Evolutionary conservation across 2,113 vertebrate genomes (phyloP), one percentile per base, ranked within the genome.

Genomic region (Craseonycteris thonglongyai): DNA sequence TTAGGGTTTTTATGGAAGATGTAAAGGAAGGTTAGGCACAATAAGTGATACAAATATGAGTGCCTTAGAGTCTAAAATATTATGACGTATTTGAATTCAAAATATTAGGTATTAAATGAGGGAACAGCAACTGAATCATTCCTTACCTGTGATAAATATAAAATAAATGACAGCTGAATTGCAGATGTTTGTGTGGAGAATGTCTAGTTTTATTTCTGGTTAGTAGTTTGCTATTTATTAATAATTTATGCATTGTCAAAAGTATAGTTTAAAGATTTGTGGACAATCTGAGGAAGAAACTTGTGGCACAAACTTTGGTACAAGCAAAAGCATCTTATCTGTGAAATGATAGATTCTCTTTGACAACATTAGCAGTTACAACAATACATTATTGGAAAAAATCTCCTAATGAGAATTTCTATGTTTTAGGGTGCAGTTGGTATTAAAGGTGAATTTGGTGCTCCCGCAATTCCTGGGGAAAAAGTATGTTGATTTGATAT

Each of bases 391-490:
- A 87, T 96, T 71, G 21, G 6, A 92, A 80, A 88, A n/a, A 76
- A 58, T 18, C 28, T 74, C 9, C 69, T 49, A 81, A 81, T 65
- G 22, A 85, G 21, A 6, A 59, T 42, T 93, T 95, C 71, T 97
- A 54, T 97, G 24, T 75, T 97, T 84, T 88, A 98, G 98, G 97
- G 97, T 82, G 79, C 95, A 96, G 98, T 98, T 98, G 98, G 98
- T 16, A 74, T 93, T 6, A 96, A 97, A 95, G 98, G 98, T 93
- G 98, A 98, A 26, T 92, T 95, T 0, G 98, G 98, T n/a, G 88
- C 47, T 93, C 72, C 97, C 89, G 98, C 98, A 95, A 96, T 96
- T 92, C 97, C 98, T 74, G 99, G 98, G 0, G 97, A 98, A 87
- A 99, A 99, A 98, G 98, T 99, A 98, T 7, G 78, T 94, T 93